Conservation (phyloP, 64 coral and sea anemone genomes). For the Actinia tenebrosa region DNA sequence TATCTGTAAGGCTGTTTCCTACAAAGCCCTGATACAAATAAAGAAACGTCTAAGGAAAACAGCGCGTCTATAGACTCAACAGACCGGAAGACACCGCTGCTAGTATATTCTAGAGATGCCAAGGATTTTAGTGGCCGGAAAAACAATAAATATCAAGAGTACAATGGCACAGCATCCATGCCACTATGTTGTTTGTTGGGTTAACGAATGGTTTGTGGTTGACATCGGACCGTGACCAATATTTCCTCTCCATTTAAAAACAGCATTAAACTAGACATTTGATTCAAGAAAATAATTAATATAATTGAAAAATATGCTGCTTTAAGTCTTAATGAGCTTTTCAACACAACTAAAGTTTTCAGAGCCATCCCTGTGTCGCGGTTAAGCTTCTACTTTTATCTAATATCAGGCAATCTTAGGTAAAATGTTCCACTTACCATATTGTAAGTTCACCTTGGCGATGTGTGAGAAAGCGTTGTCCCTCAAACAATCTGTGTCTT, state of each 20-base stretch:
- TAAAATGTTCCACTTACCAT: not conserved
- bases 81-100: not conserved
- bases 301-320: not conserved
- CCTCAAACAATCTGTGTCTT: not conserved
- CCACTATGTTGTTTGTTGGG: not conserved
- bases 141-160: not conserved
- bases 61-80: not conserved
- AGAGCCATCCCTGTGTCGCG: not conserved
- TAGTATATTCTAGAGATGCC: slow-evolving; percentile 3
- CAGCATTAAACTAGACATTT: not conserved
- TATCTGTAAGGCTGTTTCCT: not conserved
- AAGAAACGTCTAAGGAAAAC: not conserved
- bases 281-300: slow-evolving; percentile 1
- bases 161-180: not conserved
- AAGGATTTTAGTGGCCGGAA: not conserved
- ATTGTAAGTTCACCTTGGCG: not conserved
- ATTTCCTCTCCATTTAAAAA: slow-evolving; percentile 1
- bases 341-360: not conserved
- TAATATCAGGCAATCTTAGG: not conserved
- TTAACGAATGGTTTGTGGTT: not conserved
- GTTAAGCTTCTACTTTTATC: not conserved
- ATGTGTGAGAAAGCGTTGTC: not conserved
- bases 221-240: not conserved
- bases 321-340: slow-evolving; percentile 3
- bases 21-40: not conserved